Base-by-base conservation (phyloP, 2,888 invertebrate genomes). In the Siphonodentalium dalli region DNA sequence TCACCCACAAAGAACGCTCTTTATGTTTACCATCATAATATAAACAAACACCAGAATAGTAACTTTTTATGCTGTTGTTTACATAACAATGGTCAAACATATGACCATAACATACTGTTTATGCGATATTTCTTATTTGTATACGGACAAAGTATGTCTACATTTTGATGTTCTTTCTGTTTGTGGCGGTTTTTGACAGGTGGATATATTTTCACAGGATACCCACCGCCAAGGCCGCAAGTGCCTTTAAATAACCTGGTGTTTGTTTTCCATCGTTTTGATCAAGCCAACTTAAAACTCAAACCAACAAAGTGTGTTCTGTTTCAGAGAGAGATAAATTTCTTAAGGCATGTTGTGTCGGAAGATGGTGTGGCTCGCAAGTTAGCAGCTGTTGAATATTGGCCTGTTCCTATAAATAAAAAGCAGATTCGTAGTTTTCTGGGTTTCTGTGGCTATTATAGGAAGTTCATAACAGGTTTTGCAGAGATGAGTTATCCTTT, bases 301-400 rank as follows among this genome's bases (percentile, higher is more conserved):
- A 54, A 54, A 20, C 49, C 54, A 1, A 13, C 18, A 31, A 54
- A 54, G 24, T 54, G 54, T 15, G 15, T 26, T 6, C 5, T 44
- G n/a, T 29, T 54, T 15, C 49, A 24, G 20, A 20, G 13, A 23
- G 21, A 38, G 24, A 2, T 39, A 3, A 13, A 37, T 24, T 43
- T 49, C n/a, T 26, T 49, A 34, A 44, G 49, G 2, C 43, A 50
- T 33, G 15, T 50, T 20, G 39, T 54, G 2, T 31, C 43, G 9
- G 26, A 28, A 24, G 18, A 35, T 9, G 44, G 43, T 26, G 23
- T 49, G 26, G 8, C 31, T 8, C n/a, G 29, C 28, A 38, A 43
- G 35, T 28, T 49, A 9, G 18, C 31, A 6, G 39, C 28, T 9
- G 49, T 54, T 6, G 39, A 38, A 13, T 11, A 29, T 9, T 52